Base-by-base conservation (phyloP, 2,888 invertebrate species). In the Drosophila borealis region DNA sequence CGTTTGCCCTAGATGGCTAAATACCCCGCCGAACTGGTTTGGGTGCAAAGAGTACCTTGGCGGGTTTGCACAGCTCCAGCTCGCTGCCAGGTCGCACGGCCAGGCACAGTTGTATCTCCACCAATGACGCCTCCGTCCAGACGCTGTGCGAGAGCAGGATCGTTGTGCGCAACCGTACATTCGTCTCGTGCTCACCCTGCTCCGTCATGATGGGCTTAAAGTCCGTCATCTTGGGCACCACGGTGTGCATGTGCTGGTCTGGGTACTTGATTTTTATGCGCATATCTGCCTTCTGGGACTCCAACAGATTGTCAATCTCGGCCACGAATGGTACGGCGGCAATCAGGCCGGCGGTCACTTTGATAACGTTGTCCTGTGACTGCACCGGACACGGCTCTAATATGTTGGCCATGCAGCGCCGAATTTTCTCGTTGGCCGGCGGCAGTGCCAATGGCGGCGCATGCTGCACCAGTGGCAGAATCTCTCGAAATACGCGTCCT, bases 291-390 rank as follows among this genome's bases (percentile, higher is more conserved):
- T 96, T 95, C 60, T 93, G 93, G 0, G 96, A 94, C 88, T 96
- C 95, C 39, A 95, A 94, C 61, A 98, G 94, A 92, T 97, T 96
- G 76, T 95, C 94, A 72, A 99, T 94, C 91, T 97, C 97, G 0
- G 97, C 98, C 88, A 98, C 97, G 62, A 98, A 93, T 13, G 96
- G 96, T 41, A 98, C 95, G 37, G 97, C 96, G 68, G 98, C 95
- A 53, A 98, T 95, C 4, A 99, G 94, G 0, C 98, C 98, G 0
- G 98, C 98, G 37, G 98, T 97, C 90, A 98, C 98, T 90, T 98
- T 98, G 63, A 98, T 93, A 3, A 97, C 96, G 54, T 94, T 95
- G 80, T 97, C 97, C 13, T 96, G 95, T 81, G 94, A 94, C 81
- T 94, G 94, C 90, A 97, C 95, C 37, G 96, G 96, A 48, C 95